Percentiles rank a stretch among this genome's conserved stretches.
phyloP scores from a whole-genome alignment of 2,888 invertebrate species.

The Spodoptera littoralis region DNA sequence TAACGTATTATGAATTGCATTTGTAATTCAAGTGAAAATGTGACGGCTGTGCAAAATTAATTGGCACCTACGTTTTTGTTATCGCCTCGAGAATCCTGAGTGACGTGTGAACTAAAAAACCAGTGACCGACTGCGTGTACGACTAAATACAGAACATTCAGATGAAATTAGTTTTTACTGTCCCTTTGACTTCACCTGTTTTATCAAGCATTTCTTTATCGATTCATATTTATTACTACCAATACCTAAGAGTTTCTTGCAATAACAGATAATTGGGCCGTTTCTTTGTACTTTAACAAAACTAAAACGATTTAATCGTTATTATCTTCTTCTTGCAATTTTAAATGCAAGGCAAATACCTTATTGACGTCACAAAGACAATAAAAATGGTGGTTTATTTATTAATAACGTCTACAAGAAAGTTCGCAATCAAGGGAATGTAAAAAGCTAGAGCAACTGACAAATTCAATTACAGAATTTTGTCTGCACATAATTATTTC shows the following conservation, averaged over 20 bases:
- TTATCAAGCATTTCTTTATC: conserved; percentile 16
- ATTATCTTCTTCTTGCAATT: too few relatives aligned
- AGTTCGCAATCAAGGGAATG: conserved; percentile 28
- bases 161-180: conserved; percentile 34
- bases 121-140: conserved; percentile 13
- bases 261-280: too few relatives aligned
- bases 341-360: too few relatives aligned
- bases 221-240: not conserved
- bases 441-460: conserved; percentile 20
- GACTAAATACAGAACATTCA: conserved; percentile 31
- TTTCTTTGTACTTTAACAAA: too few relatives aligned
- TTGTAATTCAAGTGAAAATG: conserved; percentile 55
- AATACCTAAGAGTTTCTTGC: too few relatives aligned
- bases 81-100: conserved; percentile 29
- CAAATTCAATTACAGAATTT: conserved; percentile 36
- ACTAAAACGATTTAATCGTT: not conserved
- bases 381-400: not conserved
- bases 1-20: conserved; percentile 58
- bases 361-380: conserved; percentile 6
- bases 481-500: conserved; percentile 24
- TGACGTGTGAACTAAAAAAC: conserved; percentile 33
- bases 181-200: conserved; percentile 19
- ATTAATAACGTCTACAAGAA: conserved; percentile 27
- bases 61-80: conserved; percentile 48
- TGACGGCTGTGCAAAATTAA: conserved; percentile 53